Base-by-base conservation (phyloP, 1,140 invertebrate genomes). In the Calliphora vicina region DNA sequence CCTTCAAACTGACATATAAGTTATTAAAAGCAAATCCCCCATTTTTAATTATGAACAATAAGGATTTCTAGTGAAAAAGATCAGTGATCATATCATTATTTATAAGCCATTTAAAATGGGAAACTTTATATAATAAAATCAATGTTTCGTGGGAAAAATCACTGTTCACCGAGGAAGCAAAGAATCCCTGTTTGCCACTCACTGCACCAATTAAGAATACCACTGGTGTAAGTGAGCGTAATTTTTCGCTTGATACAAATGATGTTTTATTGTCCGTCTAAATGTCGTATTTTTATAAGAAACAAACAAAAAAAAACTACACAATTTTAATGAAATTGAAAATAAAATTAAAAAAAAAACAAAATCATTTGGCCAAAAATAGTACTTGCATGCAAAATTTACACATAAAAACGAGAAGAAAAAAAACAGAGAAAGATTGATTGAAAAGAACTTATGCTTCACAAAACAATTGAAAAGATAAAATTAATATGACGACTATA, bases 311-410 rank as follows among this genome's bases (percentile, higher is more conserved):
- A 57, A 57, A 35, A 35, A 35, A 35, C 35, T 35, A 35, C 35
- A 35, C 1, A 35, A 35, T 8, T 35, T 35, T 35, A 35, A 35
- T 35, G 35, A 35, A 35, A 35, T 35, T 35, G 35, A 35, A 50
- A 50, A 50, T 13, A 50, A 50, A 50, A 50, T 10, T 10, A 10
- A 10, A 50, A 17, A 50, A 17, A 50, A 10, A 50, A 17, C 12
- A 2, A 50, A 4, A 50, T 50, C 61, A 67, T 25, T 67, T 67
- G 61, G 61, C 61, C 61, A 67, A 67, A 67, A 67, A 67, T 20
- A 67, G 25, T 67, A 10, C 61, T 67, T 67, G 61, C 61, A 67
- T 67, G 61, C 61, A 67, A 67, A 67, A 67, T 67, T 57, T n/a
- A 57, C n/a, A n/a, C 50, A 17, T 57, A 57, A 57, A 57, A 57